Conservation (phyloP, 2,888 invertebrate species). For the Pecten maximus region DNA sequence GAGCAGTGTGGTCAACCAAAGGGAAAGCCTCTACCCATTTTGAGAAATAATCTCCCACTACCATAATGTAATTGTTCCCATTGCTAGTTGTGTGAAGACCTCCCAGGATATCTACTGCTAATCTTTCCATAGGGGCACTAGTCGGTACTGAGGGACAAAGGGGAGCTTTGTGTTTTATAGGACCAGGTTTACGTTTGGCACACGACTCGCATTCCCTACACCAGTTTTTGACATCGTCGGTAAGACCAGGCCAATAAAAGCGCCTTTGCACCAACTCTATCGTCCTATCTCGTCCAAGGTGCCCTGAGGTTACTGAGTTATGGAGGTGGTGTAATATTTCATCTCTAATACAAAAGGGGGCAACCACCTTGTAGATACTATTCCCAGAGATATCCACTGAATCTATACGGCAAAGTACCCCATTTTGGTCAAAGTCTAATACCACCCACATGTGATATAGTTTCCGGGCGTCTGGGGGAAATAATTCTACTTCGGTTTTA, state of each 20-base stretch:
- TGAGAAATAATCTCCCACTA: background rate
- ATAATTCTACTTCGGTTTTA: too few relatives aligned
- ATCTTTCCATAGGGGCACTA: background rate
- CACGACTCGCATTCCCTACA: background rate
- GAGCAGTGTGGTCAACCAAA: background rate
- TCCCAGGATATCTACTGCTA: background rate
- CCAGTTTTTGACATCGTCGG: background rate
- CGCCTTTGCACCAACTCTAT: background rate
- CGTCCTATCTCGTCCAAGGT: background rate
- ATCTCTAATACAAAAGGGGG: background rate
- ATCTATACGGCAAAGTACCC: too few relatives aligned
- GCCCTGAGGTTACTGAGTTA: background rate
- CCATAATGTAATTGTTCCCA: background rate
- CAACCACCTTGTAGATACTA: too few relatives aligned
- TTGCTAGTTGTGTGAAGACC: background rate
- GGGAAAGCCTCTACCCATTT: background rate
- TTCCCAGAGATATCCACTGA: too few relatives aligned
- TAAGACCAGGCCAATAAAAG: background rate
- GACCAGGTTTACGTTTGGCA: background rate
- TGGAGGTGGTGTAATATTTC: background rate
- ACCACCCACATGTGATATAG: too few relatives aligned
- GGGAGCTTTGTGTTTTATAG: background rate
- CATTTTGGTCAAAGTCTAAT: too few relatives aligned
- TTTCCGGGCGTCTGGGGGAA: too few relatives aligned
- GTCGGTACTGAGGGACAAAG: background rate